Percentiles rank a stretch among this genome's conserved stretches.
Conservation (phyloP, 2,113 vertebrate genomes). For the Pogonocichla stellata region DNA sequence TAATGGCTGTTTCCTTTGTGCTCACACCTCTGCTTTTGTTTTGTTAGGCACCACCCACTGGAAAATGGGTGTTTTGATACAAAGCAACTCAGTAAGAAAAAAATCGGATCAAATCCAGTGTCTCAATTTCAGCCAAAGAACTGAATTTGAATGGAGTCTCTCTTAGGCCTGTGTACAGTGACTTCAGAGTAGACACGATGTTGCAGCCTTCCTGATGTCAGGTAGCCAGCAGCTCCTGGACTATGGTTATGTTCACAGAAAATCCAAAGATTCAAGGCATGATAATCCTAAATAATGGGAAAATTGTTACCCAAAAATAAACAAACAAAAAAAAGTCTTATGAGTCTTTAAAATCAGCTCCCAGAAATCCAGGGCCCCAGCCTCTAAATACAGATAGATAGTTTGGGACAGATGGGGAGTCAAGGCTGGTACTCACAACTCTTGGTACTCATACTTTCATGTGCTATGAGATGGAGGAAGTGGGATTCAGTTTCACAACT, state of each 20-base stretch:
- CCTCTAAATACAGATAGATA: neutral
- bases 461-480: neutral
- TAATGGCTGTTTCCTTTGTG: neutral
- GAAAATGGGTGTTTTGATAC: conserved; percentile 14
- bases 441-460: neutral
- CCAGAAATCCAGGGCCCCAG: neutral
- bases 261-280: neutral
- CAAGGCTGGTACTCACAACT: neutral
- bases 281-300: neutral
- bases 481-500: neutral
- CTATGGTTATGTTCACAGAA: neutral
- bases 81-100: neutral
- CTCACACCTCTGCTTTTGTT: conserved; percentile 11
- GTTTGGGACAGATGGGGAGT: neutral
- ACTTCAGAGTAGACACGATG: neutral
- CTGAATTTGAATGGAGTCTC: neutral
- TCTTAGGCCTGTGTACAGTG: neutral
- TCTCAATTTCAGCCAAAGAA: neutral
- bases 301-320: neutral
- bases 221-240: neutral
- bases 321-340: neutral
- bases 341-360: neutral
- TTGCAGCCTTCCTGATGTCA: neutral
- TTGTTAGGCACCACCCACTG: conserved; percentile 13
- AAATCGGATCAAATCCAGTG: neutral